phyloP scores from a whole-genome alignment of 2,888 invertebrate genomes.

The Torymus texanus region DNA sequence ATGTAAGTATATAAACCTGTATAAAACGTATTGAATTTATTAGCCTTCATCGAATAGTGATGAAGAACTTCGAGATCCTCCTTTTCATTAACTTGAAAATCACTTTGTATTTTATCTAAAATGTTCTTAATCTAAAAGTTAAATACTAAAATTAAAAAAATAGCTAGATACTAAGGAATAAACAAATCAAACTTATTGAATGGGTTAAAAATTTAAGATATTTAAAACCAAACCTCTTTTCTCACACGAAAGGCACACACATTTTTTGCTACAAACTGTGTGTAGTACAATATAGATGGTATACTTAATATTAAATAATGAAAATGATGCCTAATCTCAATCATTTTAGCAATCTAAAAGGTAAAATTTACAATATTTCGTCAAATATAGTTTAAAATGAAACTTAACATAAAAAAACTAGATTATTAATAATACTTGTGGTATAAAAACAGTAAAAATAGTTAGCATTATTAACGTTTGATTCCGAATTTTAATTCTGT shows the following conservation, averaged over 20 bases:
- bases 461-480: neutral
- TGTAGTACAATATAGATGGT: conserved; percentile 22
- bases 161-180: too few species aligned
- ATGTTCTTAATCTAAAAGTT: conserved; percentile 36
- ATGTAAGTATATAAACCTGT: conserved; percentile 7
- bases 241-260: conserved; percentile 4
- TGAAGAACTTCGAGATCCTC: conserved; percentile 41
- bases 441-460: conserved; percentile 11
- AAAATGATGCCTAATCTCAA: conserved; percentile 24
- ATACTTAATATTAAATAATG: conserved; percentile 8
- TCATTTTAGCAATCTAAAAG: conserved; percentile 38
- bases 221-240: conserved; percentile 27
- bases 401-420: neutral
- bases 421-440: conserved; percentile 18
- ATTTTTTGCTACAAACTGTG: conserved; percentile 34
- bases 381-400: neutral
- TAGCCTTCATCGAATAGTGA: conserved; percentile 21
- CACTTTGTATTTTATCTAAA: conserved; percentile 42
- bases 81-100: conserved; percentile 22
- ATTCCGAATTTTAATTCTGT: conserved; percentile 18
- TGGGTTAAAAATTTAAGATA: neutral
- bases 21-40: conserved; percentile 40
- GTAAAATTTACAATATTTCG: too few species aligned
- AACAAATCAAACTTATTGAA: neutral
- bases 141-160: too few species aligned